Percentiles rank a stretch among this genome's conserved stretches.
Evolutionary conservation across 2,797 vertebrate genomes (phyloP).

Genomic region (Lophura swinhoii): DNA sequence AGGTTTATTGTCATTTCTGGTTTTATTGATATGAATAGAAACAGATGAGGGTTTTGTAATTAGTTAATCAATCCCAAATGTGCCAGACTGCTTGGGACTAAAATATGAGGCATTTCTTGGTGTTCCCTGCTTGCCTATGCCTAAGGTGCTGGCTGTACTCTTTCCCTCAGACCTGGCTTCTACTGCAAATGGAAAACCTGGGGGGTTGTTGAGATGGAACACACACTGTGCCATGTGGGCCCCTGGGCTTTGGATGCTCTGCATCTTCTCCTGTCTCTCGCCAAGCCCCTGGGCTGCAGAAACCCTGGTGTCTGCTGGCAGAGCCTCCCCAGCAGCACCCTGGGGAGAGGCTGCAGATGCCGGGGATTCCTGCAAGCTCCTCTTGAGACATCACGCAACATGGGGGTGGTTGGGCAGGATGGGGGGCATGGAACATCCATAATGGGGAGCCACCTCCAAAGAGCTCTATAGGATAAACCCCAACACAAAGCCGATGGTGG

Average conservation of each 20-base stretch:
- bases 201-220: background rate
- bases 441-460: background rate
- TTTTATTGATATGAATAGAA: background rate
- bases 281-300: background rate
- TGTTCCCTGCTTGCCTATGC: background rate
- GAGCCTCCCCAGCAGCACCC: background rate
- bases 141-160: background rate
- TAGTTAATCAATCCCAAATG: background rate
- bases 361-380: no score
- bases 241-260: background rate
- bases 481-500: fast-evolving
- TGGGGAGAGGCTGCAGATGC: background rate
- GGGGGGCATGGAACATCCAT: background rate
- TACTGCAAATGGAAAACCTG: background rate
- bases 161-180: background rate
- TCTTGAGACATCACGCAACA: background rate
- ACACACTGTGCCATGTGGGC: background rate
- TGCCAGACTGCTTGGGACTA: background rate
- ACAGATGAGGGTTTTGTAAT: background rate
- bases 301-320: background rate
- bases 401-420: background rate
- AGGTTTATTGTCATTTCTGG: background rate
- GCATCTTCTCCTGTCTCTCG: background rate
- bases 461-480: fast-evolving
- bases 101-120: background rate